A percentile compares a stretch with the other conserved stretches of the same genome.
Conservation (phyloP, 1,140 invertebrate genomes). For the Aphelinus certus region DNA sequence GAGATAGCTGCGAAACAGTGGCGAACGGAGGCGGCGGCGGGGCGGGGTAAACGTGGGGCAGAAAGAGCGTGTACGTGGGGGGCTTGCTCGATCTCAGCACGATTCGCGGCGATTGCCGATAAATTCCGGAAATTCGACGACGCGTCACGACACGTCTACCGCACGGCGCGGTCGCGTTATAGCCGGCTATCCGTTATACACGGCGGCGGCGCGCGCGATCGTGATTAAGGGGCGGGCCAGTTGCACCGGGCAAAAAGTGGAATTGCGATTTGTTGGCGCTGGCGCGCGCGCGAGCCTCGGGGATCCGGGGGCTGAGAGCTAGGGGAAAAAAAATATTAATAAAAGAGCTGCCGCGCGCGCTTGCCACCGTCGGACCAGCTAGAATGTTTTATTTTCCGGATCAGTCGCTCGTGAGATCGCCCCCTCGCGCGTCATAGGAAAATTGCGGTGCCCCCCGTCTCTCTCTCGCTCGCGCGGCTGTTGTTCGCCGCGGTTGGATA, state of each 20-base stretch:
- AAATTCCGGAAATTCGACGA: conserved; percentile 6
- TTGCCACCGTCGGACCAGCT: neutral
- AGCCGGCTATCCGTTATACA: neutral
- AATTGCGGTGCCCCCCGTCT: conserved; percentile 21
- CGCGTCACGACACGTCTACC: neutral
- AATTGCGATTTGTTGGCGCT: neutral
- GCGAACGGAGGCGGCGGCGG: too few species aligned
- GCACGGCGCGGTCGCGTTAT: too few species aligned
- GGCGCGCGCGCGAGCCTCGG: too few species aligned
- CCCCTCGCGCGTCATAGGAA: conserved; percentile 20
- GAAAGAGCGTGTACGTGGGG: neutral
- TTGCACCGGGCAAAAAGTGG: neutral
- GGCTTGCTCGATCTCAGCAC: neutral
- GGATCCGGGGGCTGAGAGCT: too few species aligned
- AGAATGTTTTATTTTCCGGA: conserved; percentile 35
- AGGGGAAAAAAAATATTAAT: conserved; percentile 24
- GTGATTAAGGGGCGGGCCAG: neutral
- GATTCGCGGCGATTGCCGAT: neutral
- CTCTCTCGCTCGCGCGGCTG: neutral
- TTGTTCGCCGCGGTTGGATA: neutral
- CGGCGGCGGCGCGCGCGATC: neutral
- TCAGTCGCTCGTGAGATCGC: conserved; percentile 29
- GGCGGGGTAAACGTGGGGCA: too few species aligned
- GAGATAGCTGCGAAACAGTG: too few species aligned
- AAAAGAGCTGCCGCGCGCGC: neutral